Conservation (phyloP, 2,113 vertebrate species). For the Empidonax traillii region DNA sequence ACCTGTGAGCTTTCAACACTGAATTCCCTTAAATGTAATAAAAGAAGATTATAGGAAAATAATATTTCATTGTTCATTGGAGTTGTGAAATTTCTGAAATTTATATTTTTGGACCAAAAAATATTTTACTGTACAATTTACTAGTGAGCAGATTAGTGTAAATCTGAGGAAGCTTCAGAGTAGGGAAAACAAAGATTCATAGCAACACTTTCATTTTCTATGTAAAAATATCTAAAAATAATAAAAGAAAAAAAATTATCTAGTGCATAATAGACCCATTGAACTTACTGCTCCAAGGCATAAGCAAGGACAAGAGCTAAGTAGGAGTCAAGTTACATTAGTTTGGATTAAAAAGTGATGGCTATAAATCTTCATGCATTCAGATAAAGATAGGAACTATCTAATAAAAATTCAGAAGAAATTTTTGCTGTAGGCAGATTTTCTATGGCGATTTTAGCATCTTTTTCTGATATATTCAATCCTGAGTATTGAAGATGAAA, state of each 20-base stretch:
- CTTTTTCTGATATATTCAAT: background rate
- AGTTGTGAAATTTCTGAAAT: background rate
- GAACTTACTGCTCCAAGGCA: background rate
- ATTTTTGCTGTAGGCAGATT: conserved; percentile 4
- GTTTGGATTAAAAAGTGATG: background rate
- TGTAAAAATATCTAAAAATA: background rate
- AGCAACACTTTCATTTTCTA: background rate
- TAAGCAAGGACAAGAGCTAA: background rate
- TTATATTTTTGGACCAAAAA: background rate
- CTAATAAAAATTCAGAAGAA: conserved; percentile 26
- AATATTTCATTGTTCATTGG: background rate
- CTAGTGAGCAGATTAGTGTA: background rate
- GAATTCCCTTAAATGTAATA: background rate
- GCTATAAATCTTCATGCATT: conserved; percentile 15
- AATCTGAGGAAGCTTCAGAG: background rate
- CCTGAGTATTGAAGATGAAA: background rate
- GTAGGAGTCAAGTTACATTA: background rate
- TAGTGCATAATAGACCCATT: background rate
- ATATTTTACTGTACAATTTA: background rate
- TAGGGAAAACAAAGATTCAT: background rate
- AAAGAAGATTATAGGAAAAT: background rate
- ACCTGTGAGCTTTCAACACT: background rate
- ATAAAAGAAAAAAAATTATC: background rate
- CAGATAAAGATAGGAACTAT: background rate
- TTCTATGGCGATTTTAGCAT: background rate